Evolutionary conservation across 2,888 invertebrate genomes (phyloP).

Genomic region (Mycalesis mineus): DNA sequence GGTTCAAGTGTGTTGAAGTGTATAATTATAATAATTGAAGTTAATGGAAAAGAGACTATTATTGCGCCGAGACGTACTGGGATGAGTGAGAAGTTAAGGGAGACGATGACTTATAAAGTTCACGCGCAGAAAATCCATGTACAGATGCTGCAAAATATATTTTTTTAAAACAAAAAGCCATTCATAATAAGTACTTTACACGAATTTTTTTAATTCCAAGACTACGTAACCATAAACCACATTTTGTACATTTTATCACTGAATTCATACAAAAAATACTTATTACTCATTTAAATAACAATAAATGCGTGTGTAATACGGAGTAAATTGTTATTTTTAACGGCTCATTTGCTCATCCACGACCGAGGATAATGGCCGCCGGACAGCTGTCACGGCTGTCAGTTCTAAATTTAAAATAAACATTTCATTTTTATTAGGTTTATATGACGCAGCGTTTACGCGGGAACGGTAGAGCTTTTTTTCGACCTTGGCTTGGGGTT

Average conservation of each 20-base stretch:
- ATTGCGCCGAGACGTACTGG: no score
- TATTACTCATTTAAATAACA: constrained; percentile 14
- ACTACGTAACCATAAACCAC: background rate
- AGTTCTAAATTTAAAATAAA: constrained; percentile 72
- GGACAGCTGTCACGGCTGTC: constrained; percentile 69
- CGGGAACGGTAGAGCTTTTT: constrained; percentile 5
- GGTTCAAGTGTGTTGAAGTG: no score
- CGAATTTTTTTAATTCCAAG: background rate
- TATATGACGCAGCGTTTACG: constrained; percentile 44
- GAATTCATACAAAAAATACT: background rate
- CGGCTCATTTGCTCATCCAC: constrained; percentile 66
- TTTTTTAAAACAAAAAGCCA: no score
- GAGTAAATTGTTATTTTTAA: constrained; percentile 62
- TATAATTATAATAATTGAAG: no score
- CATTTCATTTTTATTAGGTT: constrained; percentile 57
- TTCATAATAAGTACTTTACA: no score
- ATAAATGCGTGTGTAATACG: constrained; percentile 45
- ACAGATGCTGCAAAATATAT: no score
- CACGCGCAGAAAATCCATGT: no score
- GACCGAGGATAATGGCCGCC: constrained; percentile 56
- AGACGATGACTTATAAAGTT: no score
- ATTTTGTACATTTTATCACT: background rate
- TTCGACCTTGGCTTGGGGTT: background rate
- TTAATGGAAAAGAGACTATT: no score
- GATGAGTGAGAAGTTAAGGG: no score